Conservation (phyloP, 1,140 invertebrate species). For the Drosophila watanabei region DNA sequence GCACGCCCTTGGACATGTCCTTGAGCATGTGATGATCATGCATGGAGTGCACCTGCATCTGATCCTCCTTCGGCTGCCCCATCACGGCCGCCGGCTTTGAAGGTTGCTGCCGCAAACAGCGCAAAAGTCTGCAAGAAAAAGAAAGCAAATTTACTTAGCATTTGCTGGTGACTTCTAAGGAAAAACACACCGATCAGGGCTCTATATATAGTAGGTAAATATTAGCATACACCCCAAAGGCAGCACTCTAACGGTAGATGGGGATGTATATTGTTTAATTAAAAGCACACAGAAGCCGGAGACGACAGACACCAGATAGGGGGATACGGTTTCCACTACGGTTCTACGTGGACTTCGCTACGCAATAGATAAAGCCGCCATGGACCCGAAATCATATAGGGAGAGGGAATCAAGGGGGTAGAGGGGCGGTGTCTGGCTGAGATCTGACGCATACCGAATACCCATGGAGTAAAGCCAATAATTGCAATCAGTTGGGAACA, state of each 20-base stretch:
- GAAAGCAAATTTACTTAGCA: constrained; percentile 62
- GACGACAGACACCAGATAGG: constrained; percentile 11
- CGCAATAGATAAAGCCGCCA: constrained; percentile 69
- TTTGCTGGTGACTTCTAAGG: constrained; percentile 61
- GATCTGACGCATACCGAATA: constrained; percentile 20
- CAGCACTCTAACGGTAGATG: constrained; percentile 23
- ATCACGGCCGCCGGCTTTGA: constrained; percentile 27
- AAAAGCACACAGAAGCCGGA: constrained; percentile 60
- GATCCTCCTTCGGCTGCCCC: constrained; percentile 46
- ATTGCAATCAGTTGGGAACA: constrained; percentile 22
- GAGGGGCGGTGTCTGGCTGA: constrained; percentile 26
- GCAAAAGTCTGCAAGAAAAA: constrained; percentile 71
- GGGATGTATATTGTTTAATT: constrained; percentile 70
- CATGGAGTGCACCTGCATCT: constrained; percentile 58
- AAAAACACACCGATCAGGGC: constrained; percentile 52
- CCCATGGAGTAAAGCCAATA: constrained; percentile 19
- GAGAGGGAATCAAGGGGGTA: neutral
- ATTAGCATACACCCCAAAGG: constrained; percentile 64
- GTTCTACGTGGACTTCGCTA: constrained; percentile 36
- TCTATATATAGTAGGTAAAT: constrained; percentile 69
- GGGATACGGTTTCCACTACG: constrained; percentile 10
- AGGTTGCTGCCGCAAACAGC: constrained; percentile 71
- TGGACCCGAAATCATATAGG: constrained; percentile 16
- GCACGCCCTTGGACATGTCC: constrained; percentile 57
- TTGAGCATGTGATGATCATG: constrained; percentile 69